These are phyloP conservation scores for Ormyrus labotus DNA, from an alignment of 2,888 invertebrate species.

Conservation along the genomic window DNA sequence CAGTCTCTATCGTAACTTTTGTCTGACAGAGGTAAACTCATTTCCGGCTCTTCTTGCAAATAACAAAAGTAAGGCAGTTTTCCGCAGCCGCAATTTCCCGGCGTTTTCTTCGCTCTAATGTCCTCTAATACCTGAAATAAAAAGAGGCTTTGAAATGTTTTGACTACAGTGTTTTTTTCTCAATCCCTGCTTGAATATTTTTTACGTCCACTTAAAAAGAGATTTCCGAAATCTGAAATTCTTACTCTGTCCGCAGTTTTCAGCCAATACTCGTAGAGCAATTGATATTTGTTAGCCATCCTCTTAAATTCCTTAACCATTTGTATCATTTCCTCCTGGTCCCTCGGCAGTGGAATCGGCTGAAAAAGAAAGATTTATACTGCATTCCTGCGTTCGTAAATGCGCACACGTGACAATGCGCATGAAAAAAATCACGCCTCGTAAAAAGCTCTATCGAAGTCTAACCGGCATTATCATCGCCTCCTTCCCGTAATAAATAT, in stretches of 20 bases:
- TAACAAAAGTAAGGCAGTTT: conserved; percentile 63
- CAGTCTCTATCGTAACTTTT: conserved; percentile 55
- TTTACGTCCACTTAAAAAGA: neutral
- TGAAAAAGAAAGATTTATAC: conserved; percentile 47
- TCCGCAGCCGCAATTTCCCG: conserved; percentile 32
- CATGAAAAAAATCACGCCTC: conserved; percentile 9
- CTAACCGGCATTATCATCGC: neutral
- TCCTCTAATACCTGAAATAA: conserved; percentile 43
- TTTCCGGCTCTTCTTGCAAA: conserved; percentile 58
- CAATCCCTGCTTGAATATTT: neutral
- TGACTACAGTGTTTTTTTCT: neutral
- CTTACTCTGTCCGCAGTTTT: conserved; percentile 62
- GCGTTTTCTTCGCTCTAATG: conserved; percentile 10
- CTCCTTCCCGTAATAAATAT: conserved; percentile 9
- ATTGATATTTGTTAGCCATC: conserved; percentile 63
- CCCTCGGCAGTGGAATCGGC: conserved; percentile 60
- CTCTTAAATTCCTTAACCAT: conserved; percentile 60
- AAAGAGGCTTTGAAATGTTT: conserved; percentile 14
- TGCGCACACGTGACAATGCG: neutral
- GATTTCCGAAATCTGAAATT: conserved; percentile 9
- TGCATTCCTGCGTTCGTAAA: neutral
- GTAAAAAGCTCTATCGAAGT: neutral
- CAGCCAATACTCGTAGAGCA: conserved; percentile 66
- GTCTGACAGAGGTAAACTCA: conserved; percentile 45
- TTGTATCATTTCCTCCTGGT: conserved; percentile 60